phyloP scores from a whole-genome alignment of 2,113 vertebrate species.

The Varanus salvator region DNA sequence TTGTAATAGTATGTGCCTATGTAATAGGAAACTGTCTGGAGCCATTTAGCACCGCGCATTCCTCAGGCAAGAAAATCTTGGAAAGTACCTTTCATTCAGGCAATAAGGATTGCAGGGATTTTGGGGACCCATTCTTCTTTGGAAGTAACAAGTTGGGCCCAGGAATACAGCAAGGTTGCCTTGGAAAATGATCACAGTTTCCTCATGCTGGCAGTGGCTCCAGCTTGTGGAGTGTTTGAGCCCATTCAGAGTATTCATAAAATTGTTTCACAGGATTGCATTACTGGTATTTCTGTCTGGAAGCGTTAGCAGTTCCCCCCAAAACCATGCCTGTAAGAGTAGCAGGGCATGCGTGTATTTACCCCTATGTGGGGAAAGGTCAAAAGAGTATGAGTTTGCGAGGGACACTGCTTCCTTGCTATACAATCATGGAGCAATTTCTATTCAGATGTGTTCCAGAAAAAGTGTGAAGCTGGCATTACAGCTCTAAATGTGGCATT shows the following conservation, averaged over 20 bases:
- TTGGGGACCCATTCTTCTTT: slow-evolving; percentile 41
- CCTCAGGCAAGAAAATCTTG: slow-evolving; percentile 51
- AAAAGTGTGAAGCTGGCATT: neutral
- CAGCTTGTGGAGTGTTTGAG: neutral
- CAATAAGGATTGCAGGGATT: slow-evolving; percentile 68
- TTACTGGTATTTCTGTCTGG: slow-evolving; percentile 10
- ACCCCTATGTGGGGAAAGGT: neutral
- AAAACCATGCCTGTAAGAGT: neutral
- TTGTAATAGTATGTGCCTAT: slow-evolving; percentile 69
- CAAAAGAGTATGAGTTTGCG: neutral
- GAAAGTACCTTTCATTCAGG: slow-evolving; percentile 45
- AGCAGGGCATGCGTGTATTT: neutral
- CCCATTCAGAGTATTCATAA: slow-evolving; percentile 3
- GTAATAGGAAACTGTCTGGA: slow-evolving; percentile 63
- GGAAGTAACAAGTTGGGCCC: slow-evolving; percentile 44
- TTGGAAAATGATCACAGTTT: neutral
- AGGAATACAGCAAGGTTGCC: slow-evolving; percentile 42
- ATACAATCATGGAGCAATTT: neutral
- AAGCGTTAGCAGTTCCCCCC: neutral
- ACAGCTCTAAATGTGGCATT: neutral
- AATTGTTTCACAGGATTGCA: slow-evolving; percentile 3
- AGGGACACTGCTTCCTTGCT: neutral
- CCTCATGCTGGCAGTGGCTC: neutral
- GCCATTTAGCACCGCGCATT: slow-evolving; percentile 44
- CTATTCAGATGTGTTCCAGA: neutral